Evolutionary conservation across 2,113 vertebrate species (phyloP).

Genomic region (Pseudorhombus dupliciocellatus): DNA sequence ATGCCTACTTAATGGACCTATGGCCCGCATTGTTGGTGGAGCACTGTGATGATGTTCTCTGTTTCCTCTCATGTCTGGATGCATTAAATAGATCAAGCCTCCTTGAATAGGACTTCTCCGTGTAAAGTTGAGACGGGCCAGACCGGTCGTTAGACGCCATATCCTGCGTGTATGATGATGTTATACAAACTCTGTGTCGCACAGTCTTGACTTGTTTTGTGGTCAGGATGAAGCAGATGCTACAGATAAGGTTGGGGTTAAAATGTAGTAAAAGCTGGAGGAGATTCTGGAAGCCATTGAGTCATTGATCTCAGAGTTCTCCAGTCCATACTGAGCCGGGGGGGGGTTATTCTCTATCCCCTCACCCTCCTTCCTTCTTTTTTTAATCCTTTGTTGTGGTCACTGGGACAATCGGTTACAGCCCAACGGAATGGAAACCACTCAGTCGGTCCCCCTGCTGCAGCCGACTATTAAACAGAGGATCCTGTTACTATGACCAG

Average conservation of each 20-base stretch:
- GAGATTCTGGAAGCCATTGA: slow-evolving; percentile 73
- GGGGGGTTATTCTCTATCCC: slow-evolving; percentile 60
- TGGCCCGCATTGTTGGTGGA: slow-evolving; percentile 54
- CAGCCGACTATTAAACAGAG: slow-evolving; percentile 76
- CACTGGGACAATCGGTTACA: slow-evolving; percentile 77
- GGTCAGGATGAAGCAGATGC: slow-evolving; percentile 47
- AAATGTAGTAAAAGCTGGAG: slow-evolving; percentile 47
- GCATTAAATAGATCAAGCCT: slow-evolving; percentile 58
- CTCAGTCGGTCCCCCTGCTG: slow-evolving; percentile 66
- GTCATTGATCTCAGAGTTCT: slow-evolving; percentile 67
- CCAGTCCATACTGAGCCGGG: slow-evolving; percentile 47
- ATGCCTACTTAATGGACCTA: slow-evolving; percentile 48
- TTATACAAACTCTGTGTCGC: slow-evolving; percentile 40
- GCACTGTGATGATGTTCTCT: slow-evolving; percentile 47
- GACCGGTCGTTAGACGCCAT: slow-evolving; percentile 42
- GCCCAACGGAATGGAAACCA: slow-evolving; percentile 75
- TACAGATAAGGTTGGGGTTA: slow-evolving; percentile 54
- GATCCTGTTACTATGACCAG: slow-evolving; percentile 73
- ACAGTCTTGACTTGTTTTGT: slow-evolving; percentile 47
- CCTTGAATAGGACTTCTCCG: slow-evolving; percentile 32
- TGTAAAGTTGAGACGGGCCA: slow-evolving; percentile 37
- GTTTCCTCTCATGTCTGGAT: slow-evolving; percentile 55
- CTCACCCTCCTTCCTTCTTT: slow-evolving; percentile 63
- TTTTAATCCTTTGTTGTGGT: slow-evolving; percentile 78
- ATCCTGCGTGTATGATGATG: slow-evolving; percentile 46